Percentiles rank a stretch among this genome's conserved stretches.
phyloP scores from a whole-genome alignment of 2,888 invertebrate species.

The Trichopoda pennipes region DNA sequence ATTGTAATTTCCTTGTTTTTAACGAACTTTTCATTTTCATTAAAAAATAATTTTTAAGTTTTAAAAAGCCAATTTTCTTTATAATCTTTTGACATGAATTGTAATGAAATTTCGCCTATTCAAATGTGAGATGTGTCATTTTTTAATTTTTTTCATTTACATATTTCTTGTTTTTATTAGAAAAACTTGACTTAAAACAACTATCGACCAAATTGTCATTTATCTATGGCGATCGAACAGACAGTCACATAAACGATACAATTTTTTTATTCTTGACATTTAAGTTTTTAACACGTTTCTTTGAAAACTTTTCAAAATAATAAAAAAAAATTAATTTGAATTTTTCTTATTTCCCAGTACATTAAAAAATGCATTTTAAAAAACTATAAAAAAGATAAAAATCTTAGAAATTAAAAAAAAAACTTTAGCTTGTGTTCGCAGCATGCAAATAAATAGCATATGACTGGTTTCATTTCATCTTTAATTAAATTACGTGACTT shows the following conservation, averaged over 20 bases:
- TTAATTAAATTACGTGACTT: constrained; percentile 34
- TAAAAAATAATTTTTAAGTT: background rate
- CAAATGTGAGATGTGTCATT: constrained; percentile 29
- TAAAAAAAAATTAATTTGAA: background rate
- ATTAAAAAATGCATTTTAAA: background rate
- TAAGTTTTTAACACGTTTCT: constrained; percentile 22
- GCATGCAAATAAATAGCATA: background rate
- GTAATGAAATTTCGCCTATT: constrained; percentile 13
- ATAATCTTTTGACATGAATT: constrained; percentile 49
- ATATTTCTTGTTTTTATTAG: constrained; percentile 9
- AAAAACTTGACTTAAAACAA: constrained; percentile 31
- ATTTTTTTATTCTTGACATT: constrained; percentile 22
- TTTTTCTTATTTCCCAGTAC: background rate
- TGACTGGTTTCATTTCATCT: background rate
- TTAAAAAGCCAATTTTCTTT: constrained; percentile 11
- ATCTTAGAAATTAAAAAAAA: background rate
- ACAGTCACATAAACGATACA: constrained; percentile 3
- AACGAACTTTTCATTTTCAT: background rate
- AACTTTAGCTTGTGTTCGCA: background rate
- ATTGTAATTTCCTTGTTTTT: background rate
- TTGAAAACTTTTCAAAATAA: background rate
- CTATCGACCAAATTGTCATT: constrained; percentile 57
- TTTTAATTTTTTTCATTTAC: background rate
- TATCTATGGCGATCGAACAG: constrained; percentile 22
- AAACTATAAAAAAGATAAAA: background rate